Evolutionary conservation across 2,113 vertebrate species (phyloP), one percentile per base, ranked within the genome.

Genomic region (Plestiodon gilberti): DNA sequence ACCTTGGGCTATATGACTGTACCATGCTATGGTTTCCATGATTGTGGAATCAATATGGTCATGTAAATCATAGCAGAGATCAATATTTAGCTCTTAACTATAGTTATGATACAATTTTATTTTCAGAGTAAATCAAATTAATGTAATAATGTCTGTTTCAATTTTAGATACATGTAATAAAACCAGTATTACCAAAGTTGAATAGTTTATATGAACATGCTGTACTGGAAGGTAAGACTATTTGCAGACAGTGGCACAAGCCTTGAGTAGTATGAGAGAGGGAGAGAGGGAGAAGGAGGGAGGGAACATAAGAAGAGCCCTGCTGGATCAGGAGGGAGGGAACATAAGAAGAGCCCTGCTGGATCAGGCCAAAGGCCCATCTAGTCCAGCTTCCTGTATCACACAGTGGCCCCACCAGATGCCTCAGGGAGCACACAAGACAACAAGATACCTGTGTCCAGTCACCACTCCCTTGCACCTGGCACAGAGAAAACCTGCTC

Each of bases 101-200:
- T 40, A 64, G 17, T 61, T 48, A 35, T 25, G 4, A 65, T 70
- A 55, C 43, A 71, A 30, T 30, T 89, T 64, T 0, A 3, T 78
- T 82, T 87, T 83, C 74, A 13, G 18, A 57, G 1, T 0, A 86
- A 92, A 43, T 3, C 28, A 35, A 74, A 13, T 74, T 1, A 74
- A 70, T 88, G 67, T 23, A 0, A 1, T 88, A n/a, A 22, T 1
- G 2, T 69, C 17, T 90, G 17, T 85, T 94, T 88, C 1, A 8
- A 40, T 89, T 96, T 91, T 95, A 99, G 99, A 96, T 99, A 88
- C 99, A 99, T 7, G 98, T 99, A 9, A 98, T 99, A 92, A 98
- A 98, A 70, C 98, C 98, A 52, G 98, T 99, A 52, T 97, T 99
- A 59, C 98, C 98, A 88, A 97, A 98, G 94, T 96, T 99, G 11